Percentiles rank a stretch among this genome's conserved stretches.
These are phyloP conservation scores for Schrankia costaestrigalis DNA, from an alignment of 2,888 invertebrate species.

Conservation along the genomic window DNA sequence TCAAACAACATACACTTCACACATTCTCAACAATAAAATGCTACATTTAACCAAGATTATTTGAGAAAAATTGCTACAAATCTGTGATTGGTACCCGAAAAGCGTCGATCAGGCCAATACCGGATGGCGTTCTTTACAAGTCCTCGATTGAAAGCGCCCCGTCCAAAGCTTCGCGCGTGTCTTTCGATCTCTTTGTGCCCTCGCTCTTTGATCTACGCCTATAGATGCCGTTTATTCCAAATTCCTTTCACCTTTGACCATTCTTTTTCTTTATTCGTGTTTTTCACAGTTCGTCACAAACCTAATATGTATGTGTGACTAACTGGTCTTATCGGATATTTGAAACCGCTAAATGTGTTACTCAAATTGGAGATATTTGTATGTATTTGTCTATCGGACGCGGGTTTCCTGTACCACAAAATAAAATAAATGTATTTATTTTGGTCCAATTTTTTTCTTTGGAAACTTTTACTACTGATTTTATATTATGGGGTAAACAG, in stretches of 20 bases:
- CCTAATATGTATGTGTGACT: constrained; percentile 6
- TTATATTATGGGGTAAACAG: too few relatives aligned
- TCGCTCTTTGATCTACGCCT: constrained; percentile 50
- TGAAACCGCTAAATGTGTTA: neutral
- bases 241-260: constrained; percentile 59
- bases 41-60: constrained; percentile 14
- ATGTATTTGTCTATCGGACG: too few relatives aligned
- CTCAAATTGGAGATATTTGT: too few relatives aligned
- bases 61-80: constrained; percentile 15
- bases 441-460: too few relatives aligned
- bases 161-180: constrained; percentile 34
- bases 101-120: constrained; percentile 34
- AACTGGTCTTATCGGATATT: constrained; percentile 3
- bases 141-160: constrained; percentile 25
- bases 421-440: too few relatives aligned
- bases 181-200: constrained; percentile 48
- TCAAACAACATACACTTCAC: too few relatives aligned
- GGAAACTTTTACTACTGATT: too few relatives aligned
- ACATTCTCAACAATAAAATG: too few relatives aligned
- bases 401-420: too few relatives aligned
- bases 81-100: constrained; percentile 25
- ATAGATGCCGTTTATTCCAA: constrained; percentile 45
- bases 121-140: constrained; percentile 27
- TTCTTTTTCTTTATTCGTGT: constrained; percentile 38
- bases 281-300: constrained; percentile 22